phyloP scores from a whole-genome alignment of 2,113 vertebrate species.

The Columba janthina region DNA sequence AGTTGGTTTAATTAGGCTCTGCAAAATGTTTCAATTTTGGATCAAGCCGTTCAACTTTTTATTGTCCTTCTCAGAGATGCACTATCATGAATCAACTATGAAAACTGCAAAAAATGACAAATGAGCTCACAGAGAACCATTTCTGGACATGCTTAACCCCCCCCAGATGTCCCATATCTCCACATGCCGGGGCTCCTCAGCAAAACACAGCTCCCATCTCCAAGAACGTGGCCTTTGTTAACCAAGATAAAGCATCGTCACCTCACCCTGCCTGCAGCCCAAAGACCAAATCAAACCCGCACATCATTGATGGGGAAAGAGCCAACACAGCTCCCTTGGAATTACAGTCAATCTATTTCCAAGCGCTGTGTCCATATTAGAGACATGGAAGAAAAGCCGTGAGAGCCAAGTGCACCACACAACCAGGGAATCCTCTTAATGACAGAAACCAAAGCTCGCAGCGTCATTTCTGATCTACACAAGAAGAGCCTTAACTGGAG shows the following conservation, averaged over 20 bases:
- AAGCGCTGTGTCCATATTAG: background rate
- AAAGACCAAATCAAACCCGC: background rate
- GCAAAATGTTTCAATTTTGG: background rate
- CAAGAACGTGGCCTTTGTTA: background rate
- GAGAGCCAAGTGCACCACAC: background rate
- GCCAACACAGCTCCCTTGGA: background rate
- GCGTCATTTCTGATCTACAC: background rate
- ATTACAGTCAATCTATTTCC: background rate
- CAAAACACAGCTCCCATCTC: background rate
- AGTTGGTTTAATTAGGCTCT: background rate
- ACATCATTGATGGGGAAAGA: background rate
- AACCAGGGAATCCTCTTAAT: background rate
- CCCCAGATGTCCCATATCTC: background rate
- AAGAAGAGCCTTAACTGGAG: background rate
- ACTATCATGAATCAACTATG: background rate
- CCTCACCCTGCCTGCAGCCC: background rate
- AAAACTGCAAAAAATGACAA: background rate
- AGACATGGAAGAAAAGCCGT: background rate
- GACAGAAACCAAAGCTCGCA: background rate
- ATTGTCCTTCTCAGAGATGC: background rate
- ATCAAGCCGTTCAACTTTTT: background rate
- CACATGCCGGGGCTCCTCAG: background rate
- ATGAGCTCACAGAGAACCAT: background rate
- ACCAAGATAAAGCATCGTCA: background rate
- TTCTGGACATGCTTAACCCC: background rate